Base-by-base conservation (phyloP, 2,888 invertebrate species). In the Cloeon dipterum region DNA sequence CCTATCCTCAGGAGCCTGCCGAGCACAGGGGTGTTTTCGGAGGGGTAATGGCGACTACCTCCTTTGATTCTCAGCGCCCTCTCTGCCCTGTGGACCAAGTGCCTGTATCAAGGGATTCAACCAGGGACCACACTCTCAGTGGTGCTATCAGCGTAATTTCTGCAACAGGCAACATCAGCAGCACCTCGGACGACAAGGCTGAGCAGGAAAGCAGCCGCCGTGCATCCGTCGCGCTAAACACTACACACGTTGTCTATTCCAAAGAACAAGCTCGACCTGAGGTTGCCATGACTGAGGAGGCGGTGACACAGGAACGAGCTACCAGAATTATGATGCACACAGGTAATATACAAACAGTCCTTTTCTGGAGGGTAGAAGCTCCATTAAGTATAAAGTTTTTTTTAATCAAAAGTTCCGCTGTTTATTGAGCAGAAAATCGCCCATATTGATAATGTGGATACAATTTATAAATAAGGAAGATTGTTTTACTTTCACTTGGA, bases 51-150 rank as follows among this genome's bases (percentile, higher is more conserved):
- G 16, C 10, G 21, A 21, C 29, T 16, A 11, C n/a, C 29, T 29
- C n/a, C 29, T 5, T 29, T 5, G 29, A 16, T 16, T 16, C 5
- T 5, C 14, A 7, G 16, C 29, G 7, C 29, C 16, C 29, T 29
- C 5, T 16, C 29, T 11, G 29, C 29, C 48, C 49, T 48, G 44
- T 45, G 43, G 44, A 48, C 44, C 50, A 50, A 50, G 51, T 49
- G 51, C 49, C 51, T 50, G 49, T 46, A 42, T 44, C 42, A 42
- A 45, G 46, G 46, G 19, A 34, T 16, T 17, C 34, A 34, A 34
- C n/a, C 16, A 29, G n/a, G 29, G 29, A 29, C 5, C 29, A 16
- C 29, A 14, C 16, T 29, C n/a, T n/a, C n/a, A n/a, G 29, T 14
- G 29, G 29, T n/a, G n/a, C 16, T 29, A 14, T 29, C n/a, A 14